Conservation (phyloP, 2,888 invertebrate genomes). For the Troides helena region DNA sequence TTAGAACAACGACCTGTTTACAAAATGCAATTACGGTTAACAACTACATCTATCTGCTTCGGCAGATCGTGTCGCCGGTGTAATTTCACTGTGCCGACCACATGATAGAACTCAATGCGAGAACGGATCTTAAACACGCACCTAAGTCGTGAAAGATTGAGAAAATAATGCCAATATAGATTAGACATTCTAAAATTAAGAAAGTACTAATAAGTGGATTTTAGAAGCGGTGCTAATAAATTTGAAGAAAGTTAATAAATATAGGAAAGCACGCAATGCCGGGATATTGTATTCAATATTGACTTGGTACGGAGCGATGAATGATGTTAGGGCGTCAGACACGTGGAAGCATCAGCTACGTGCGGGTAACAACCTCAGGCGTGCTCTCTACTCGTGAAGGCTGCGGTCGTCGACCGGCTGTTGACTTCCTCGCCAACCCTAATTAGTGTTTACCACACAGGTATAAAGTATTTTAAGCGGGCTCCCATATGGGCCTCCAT, state of each 20-base stretch:
- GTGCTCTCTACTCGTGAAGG: constrained; percentile 22
- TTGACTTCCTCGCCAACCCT: constrained; percentile 54
- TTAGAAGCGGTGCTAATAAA: constrained; percentile 4
- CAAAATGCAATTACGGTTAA: constrained; percentile 8
- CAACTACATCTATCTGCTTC: constrained; percentile 4
- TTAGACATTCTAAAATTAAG: constrained; percentile 3
- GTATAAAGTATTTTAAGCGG: constrained; percentile 38
- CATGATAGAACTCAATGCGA: constrained; percentile 14
- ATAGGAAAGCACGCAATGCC: background rate
- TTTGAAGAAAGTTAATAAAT: background rate
- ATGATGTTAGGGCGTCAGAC: constrained; percentile 1
- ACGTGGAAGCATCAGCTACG: constrained; percentile 10
- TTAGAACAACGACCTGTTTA: background rate
- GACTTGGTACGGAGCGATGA: background rate
- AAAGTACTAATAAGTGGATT: constrained; percentile 9
- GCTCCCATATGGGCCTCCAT: constrained; percentile 55
- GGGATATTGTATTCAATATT: background rate
- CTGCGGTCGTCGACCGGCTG: constrained; percentile 61
- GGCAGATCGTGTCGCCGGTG: background rate
- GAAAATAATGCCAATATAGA: constrained; percentile 7
- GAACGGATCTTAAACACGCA: constrained; percentile 22
- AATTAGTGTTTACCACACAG: constrained; percentile 49
- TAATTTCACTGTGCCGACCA: constrained; percentile 1
- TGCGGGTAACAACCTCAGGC: constrained; percentile 23
- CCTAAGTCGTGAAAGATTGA: constrained; percentile 10